Percentiles rank a stretch among this genome's conserved stretches.
phyloP scores from a whole-genome alignment of 2,113 vertebrate species.

The Macaca mulatta region DNA sequence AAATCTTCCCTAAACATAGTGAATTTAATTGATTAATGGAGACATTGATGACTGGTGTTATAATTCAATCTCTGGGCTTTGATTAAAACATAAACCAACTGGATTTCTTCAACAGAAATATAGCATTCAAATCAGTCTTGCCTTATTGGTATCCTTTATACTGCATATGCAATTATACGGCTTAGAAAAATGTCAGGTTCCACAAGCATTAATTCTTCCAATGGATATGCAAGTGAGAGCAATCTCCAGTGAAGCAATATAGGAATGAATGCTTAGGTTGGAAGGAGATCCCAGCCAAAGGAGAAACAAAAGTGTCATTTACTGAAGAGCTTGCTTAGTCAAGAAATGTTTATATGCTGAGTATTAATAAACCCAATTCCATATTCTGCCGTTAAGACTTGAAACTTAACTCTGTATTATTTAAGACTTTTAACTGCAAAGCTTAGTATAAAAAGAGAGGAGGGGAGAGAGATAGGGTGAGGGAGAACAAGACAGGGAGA shows the following conservation, averaged over 20 bases:
- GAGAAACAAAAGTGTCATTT: neutral
- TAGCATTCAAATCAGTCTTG: constrained; percentile 52
- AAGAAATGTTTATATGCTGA: neutral
- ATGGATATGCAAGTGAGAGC: constrained; percentile 21
- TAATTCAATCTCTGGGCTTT: constrained; percentile 49
- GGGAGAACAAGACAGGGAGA: too few species aligned
- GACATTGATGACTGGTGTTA: constrained; percentile 28
- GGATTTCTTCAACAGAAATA: constrained; percentile 54
- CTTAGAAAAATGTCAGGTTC: constrained; percentile 50
- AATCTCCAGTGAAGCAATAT: constrained; percentile 32
- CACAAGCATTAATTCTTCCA: neutral
- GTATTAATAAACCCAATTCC: neutral
- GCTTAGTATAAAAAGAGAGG: neutral
- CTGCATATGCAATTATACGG: neutral
- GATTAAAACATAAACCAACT: constrained; percentile 50
- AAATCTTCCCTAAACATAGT: constrained; percentile 52
- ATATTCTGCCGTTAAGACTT: neutral
- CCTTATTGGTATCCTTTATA: constrained; percentile 46
- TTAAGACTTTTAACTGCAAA: neutral
- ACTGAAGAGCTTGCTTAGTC: neutral
- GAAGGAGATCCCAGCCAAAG: neutral
- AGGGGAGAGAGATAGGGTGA: too few species aligned
- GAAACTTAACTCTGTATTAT: neutral
- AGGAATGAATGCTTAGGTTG: neutral
- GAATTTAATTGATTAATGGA: constrained; percentile 58